Conservation (phyloP, 2,797 vertebrate genomes). For the Scolopax bukidnonensis region DNA sequence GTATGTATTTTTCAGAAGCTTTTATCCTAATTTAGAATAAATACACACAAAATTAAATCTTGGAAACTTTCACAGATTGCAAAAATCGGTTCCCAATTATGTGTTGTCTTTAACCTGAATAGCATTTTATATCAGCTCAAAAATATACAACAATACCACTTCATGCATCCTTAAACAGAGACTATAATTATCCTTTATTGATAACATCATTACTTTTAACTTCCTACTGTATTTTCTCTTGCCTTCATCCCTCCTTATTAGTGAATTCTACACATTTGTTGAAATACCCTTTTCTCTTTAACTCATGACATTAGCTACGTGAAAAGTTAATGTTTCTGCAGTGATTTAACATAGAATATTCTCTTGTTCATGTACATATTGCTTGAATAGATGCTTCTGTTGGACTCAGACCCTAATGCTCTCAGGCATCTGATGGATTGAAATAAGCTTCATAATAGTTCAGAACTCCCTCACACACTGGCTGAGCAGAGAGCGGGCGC, state of each 20-base stretch:
- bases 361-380: rapidly evolving
- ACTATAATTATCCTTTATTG: background rate
- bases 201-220: background rate
- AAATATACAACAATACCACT: background rate
- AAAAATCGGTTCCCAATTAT: background rate
- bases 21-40: background rate
- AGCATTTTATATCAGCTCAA: background rate
- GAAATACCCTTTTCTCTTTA: background rate
- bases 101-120: background rate
- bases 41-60: background rate
- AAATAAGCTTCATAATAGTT: background rate
- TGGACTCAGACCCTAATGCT: background rate
- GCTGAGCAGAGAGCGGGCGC: background rate
- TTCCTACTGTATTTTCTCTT: background rate
- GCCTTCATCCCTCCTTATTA: background rate
- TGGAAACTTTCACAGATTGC: background rate
- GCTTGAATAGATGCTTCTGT: background rate
- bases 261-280: background rate
- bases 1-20: background rate
- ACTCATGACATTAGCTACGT: background rate
- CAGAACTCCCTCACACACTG: background rate
- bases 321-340: background rate
- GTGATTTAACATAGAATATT: background rate
- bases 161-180: background rate
- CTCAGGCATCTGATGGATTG: background rate